Percentiles rank a stretch among this genome's conserved stretches.
phyloP scores from a whole-genome alignment of 2,113 vertebrate species.

The Xerus inauris region DNA sequence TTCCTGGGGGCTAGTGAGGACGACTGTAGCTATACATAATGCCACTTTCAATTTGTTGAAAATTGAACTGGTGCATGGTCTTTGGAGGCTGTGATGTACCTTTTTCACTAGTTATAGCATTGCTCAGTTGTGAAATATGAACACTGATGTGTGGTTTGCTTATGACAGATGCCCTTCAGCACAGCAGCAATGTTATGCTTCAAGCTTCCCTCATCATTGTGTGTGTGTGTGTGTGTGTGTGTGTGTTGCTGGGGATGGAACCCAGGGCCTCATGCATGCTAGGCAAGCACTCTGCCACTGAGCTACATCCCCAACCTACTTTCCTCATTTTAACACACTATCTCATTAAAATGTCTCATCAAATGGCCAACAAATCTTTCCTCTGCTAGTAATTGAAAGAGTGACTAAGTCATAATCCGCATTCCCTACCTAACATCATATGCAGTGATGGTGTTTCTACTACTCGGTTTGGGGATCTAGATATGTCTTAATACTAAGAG shows the following conservation, averaged over 20 bases:
- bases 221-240: too few species aligned
- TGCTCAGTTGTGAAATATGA: neutral
- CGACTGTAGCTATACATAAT: neutral
- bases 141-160: fast-evolving
- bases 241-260: too few species aligned
- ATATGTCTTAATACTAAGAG: conserved; percentile 84
- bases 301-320: too few species aligned
- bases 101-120: neutral
- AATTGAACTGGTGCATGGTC: neutral
- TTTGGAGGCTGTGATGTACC: neutral
- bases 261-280: too few species aligned
- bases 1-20: neutral
- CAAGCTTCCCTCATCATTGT: neutral
- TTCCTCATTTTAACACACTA: conserved; percentile 70
- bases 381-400: conserved; percentile 83
- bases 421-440: conserved; percentile 78
- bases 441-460: conserved; percentile 74
- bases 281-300: too few species aligned
- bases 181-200: neutral
- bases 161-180: neutral
- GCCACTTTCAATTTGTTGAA: neutral
- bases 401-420: conserved; percentile 83
- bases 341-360: conserved; percentile 74
- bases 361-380: conserved; percentile 84
- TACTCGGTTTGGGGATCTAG: conserved; percentile 84